These are phyloP conservation scores for Tapirus indicus DNA, from an alignment of 2,797 vertebrate species.

Conservation along the genomic window DNA sequence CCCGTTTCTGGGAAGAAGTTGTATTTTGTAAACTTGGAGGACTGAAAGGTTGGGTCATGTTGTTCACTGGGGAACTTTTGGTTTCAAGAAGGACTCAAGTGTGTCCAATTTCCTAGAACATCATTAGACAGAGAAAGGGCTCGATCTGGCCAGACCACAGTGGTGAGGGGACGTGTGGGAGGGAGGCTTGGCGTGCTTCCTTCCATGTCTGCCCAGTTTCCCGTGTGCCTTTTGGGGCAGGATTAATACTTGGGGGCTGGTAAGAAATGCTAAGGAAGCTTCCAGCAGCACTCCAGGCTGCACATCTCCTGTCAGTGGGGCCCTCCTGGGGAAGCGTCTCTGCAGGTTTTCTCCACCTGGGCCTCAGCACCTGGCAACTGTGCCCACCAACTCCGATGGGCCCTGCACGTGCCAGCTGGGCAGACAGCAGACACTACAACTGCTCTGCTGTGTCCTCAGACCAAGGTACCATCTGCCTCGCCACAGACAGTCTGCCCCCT, in stretches of 20 bases:
- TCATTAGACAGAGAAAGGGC: neutral
- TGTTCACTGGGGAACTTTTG: neutral
- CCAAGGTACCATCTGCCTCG: neutral
- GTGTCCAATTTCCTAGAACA: neutral
- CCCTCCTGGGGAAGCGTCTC: neutral
- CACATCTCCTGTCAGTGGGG: rapidly evolving
- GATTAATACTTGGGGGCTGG: too few species aligned
- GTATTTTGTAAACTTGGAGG: neutral
- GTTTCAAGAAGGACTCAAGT: neutral
- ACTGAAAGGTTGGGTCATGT: neutral
- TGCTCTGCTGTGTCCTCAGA: neutral
- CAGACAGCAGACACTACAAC: neutral
- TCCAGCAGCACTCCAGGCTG: neutral
- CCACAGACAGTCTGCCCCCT: rapidly evolving
- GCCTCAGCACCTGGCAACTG: neutral
- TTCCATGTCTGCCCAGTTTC: neutral
- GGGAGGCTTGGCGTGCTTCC: neutral
- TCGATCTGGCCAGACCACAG: neutral
- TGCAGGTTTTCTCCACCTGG: neutral
- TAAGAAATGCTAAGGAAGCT: neutral
- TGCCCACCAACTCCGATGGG: neutral
- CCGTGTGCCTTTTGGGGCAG: neutral
- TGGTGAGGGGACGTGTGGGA: neutral
- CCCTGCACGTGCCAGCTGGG: rapidly evolving
- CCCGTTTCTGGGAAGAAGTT: neutral